These are phyloP conservation scores for Cephus pulcher DNA, from an alignment of 2,888 invertebrate genomes.

Conservation along the genomic window DNA sequence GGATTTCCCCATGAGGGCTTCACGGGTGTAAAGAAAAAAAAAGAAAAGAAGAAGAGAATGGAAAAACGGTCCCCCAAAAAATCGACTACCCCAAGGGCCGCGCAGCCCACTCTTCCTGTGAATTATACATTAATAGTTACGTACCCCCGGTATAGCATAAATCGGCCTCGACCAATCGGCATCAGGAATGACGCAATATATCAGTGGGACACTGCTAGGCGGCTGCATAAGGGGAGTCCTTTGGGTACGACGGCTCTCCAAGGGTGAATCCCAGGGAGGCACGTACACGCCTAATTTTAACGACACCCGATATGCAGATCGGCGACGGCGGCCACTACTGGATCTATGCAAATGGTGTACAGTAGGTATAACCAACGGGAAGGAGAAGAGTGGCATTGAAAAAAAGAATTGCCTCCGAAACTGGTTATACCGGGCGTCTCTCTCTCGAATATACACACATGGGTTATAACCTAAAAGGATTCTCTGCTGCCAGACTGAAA, in stretches of 20 bases:
- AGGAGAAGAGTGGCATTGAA: constrained; percentile 34
- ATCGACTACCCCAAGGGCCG: neutral
- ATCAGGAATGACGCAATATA: constrained; percentile 13
- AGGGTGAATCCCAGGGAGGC: constrained; percentile 25
- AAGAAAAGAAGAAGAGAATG: constrained; percentile 27
- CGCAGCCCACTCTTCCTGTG: neutral
- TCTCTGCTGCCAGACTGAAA: neutral
- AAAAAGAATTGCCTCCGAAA: constrained; percentile 34
- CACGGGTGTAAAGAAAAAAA: constrained; percentile 10
- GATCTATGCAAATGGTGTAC: constrained; percentile 61
- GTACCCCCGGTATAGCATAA: neutral
- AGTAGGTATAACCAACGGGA: constrained; percentile 29
- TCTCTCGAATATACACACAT: constrained; percentile 33
- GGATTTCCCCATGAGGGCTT: neutral
- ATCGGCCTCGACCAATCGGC: constrained; percentile 44
- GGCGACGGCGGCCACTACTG: constrained; percentile 39
- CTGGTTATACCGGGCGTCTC: constrained; percentile 30
- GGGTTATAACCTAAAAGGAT: constrained; percentile 30
- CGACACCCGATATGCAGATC: constrained; percentile 66
- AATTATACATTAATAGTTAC: constrained; percentile 34
- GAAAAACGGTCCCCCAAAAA: constrained; percentile 1
- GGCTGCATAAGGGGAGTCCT: neutral
- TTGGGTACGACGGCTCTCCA: neutral
- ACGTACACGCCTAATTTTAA: constrained; percentile 60
- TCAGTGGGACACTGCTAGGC: constrained; percentile 5